These are phyloP conservation scores for Acropora yongei DNA, from an alignment of 64 coral and sea anemone genomes.

Conservation along the genomic window DNA sequence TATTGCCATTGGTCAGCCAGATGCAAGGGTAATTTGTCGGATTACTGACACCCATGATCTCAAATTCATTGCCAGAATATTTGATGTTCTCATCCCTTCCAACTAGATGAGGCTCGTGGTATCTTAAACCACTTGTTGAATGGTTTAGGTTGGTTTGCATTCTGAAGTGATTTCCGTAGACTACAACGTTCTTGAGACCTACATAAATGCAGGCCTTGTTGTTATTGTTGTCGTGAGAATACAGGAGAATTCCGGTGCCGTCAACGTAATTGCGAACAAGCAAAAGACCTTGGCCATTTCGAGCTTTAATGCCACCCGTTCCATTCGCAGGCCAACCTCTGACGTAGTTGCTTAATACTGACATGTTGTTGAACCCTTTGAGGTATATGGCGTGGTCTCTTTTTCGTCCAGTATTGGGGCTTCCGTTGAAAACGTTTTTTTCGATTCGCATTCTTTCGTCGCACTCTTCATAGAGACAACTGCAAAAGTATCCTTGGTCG, in stretches of 20 bases:
- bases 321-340: constrained; percentile 25
- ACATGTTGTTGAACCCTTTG: constrained; percentile 31
- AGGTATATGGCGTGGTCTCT: constrained; percentile 52
- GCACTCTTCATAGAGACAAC: constrained; percentile 7
- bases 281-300: constrained; percentile 2
- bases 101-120: not conserved
- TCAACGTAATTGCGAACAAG: constrained; percentile 55
- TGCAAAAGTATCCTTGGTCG: constrained; percentile 31
- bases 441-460: not conserved
- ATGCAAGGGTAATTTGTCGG: constrained; percentile 5
- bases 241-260: constrained; percentile 43
- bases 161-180: constrained; percentile 48
- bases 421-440: constrained; percentile 51
- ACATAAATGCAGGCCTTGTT: not conserved
- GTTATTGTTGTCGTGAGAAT: not conserved
- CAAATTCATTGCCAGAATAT: constrained; percentile 52
- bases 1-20: constrained; percentile 29
- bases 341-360: constrained; percentile 18
- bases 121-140: constrained; percentile 10
- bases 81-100: constrained; percentile 26
- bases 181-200: constrained; percentile 33
- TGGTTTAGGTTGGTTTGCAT: not conserved
- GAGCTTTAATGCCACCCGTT: constrained; percentile 39
- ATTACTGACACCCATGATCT: not conserved
- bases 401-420: constrained; percentile 4